Evolutionary conservation across 2,797 vertebrate genomes (phyloP), one percentile per base, ranked within the genome.

Genomic region (Lepilemur septentrionalis): DNA sequence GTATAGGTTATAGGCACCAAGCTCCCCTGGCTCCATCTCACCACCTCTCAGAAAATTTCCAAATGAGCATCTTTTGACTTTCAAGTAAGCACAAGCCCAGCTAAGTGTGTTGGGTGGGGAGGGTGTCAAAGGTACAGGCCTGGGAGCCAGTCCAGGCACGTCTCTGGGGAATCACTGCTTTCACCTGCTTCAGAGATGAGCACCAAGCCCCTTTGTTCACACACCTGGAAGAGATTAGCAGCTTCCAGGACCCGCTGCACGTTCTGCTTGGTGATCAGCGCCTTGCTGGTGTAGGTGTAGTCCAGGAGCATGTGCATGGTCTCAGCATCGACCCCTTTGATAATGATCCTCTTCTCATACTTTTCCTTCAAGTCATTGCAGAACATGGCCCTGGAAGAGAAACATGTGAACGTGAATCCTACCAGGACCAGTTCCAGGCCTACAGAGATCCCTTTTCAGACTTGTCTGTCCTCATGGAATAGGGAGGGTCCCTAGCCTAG

Each of bases 151-250:
- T 41, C 75, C 73, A 87, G 93, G 30, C 41, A 75, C 46, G 67
- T 61, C 59, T 91, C 75, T 25, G 41, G 73, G 35, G 14, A 65
- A 9, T 12, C 1, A 0, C 46, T 55, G 82, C 25, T 43, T 65
- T 50, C 46, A 61, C 46, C 48, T 63, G 48, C 57, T 84, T 65
- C 35, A 18, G 76, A 94, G 80, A 28, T 38, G 50, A 50, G n/a
- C 22, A 23, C 5, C 3, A 12, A 67, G 69, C 32, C n/a, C 72
- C 32, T 41, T 63, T 75, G 48, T 92, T 93, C 59, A 94, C 98
- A 98, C 97, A 99, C 99, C 99, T 99, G 99, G 97, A 99, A 99
- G 78, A 99, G 99, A 97, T 99, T 99, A 97, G 99, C 99, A 0
- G 99, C 99, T 98, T 99, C 99, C 30, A 99, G 98, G 82, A 99